Evolutionary conservation across 2,797 vertebrate species (phyloP).

Genomic region (Crotalus adamanteus): DNA sequence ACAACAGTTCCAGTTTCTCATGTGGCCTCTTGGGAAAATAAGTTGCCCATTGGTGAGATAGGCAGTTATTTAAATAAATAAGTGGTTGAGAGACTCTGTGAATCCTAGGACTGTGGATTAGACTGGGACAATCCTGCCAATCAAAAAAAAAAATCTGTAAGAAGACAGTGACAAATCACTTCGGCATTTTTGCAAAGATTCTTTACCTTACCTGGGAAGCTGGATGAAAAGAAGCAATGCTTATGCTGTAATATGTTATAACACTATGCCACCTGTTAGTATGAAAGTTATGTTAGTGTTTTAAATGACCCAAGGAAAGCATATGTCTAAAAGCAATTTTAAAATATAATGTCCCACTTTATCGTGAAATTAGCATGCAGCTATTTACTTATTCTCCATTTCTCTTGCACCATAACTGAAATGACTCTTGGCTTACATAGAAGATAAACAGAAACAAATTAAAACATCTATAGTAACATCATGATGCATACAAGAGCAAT

Average conservation of each 20-base stretch:
- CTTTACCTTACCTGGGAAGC: neutral
- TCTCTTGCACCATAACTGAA: neutral
- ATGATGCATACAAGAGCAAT: neutral
- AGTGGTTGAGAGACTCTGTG: neutral
- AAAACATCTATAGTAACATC: neutral
- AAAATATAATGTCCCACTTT: neutral
- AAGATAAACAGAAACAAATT: neutral
- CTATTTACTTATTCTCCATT: neutral
- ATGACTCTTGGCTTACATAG: neutral
- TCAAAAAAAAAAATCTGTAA: neutral
- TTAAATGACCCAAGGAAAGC: neutral
- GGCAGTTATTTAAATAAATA: neutral
- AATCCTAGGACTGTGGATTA: neutral
- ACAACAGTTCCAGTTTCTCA: neutral
- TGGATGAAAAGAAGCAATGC: neutral
- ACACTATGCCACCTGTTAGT: neutral
- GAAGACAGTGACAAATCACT: neutral
- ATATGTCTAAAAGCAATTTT: neutral
- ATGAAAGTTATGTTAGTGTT: neutral
- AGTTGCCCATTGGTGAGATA: neutral
- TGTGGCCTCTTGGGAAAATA: neutral
- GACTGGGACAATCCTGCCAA: neutral
- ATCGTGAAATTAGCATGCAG: neutral
- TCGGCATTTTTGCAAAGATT: neutral
- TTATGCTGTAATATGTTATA: neutral